Conservation (phyloP, 2,797 vertebrate genomes). For the Cichlasoma orientale region DNA sequence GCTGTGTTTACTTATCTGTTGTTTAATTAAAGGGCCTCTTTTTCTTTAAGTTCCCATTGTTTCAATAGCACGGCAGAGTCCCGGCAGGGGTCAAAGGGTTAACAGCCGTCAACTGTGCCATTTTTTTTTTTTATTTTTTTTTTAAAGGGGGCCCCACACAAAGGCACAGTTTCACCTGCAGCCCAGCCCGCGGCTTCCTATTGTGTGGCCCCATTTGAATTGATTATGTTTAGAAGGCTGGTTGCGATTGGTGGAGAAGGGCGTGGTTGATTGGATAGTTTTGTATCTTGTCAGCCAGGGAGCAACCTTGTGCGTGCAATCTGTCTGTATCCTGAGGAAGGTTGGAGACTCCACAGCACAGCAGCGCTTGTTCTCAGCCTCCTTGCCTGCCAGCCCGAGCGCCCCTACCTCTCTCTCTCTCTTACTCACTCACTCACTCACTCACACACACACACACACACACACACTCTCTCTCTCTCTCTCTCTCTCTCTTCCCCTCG, state of each 20-base stretch:
- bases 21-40: slow-evolving; percentile 84
- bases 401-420: slow-evolving; percentile 40
- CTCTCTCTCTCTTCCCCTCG: slow-evolving; percentile 64
- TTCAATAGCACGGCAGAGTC: slow-evolving; percentile 78
- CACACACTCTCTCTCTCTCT: slow-evolving; percentile 54
- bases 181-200: slow-evolving; percentile 80
- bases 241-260: slow-evolving; percentile 96
- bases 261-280: slow-evolving; percentile 96
- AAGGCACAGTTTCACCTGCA: slow-evolving; percentile 91
- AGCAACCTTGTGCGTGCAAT: slow-evolving; percentile 92
- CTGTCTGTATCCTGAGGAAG: slow-evolving; percentile 91
- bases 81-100: slow-evolving; percentile 87
- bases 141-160: slow-evolving; percentile 81
- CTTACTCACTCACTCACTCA: slow-evolving; percentile 40
- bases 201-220: slow-evolving; percentile 89
- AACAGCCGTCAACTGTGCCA: slow-evolving; percentile 88
- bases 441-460: slow-evolving; percentile 51
- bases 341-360: slow-evolving; percentile 85
- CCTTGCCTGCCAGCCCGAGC: slow-evolving; percentile 59
- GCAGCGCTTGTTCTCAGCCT: slow-evolving; percentile 74
- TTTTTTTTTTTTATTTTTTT: slow-evolving; percentile 64
- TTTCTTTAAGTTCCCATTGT: slow-evolving; percentile 82
- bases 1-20: slow-evolving; percentile 84
- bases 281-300: slow-evolving; percentile 93
- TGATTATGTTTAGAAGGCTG: slow-evolving; percentile 90